Conservation (phyloP, 23 tunicate species). For the Halocynthia aurantium region DNA sequence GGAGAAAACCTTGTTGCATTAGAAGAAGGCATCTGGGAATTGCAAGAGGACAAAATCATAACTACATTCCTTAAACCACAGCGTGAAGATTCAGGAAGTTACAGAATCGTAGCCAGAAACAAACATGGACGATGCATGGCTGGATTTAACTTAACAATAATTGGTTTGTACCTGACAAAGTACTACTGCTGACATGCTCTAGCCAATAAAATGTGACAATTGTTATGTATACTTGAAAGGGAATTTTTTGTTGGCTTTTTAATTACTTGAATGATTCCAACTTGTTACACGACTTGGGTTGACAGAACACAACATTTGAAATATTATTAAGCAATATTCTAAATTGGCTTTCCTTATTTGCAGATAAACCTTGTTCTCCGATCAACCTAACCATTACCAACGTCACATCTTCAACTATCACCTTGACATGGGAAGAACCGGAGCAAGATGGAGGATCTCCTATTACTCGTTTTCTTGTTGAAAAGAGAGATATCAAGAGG, state of each 20-base stretch:
- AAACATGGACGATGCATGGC: conserved; percentile 15
- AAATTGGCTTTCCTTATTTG: not conserved
- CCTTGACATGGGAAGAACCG: conserved; percentile 29
- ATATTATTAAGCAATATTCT: no score
- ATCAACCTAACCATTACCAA: conserved; percentile 14
- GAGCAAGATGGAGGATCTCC: conserved; percentile 34
- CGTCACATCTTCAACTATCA: conserved; percentile 14
- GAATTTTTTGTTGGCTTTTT: no score
- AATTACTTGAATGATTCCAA: no score
- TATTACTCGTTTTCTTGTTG: conserved; percentile 14
- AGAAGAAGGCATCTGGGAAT: not conserved
- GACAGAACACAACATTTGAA: no score
- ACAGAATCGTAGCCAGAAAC: conserved; percentile 20
- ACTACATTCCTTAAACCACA: conserved; percentile 4
- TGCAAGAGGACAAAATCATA: not conserved
- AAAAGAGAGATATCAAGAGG: conserved; percentile 25
- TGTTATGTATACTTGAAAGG: no score
- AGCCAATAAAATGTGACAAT: no score
- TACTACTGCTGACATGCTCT: no score
- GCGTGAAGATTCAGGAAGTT: conserved; percentile 26
- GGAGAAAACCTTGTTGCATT: not conserved
- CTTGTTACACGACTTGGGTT: no score
- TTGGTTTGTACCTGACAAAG: not conserved
- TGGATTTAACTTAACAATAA: conserved; percentile 10
- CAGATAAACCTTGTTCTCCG: conserved; percentile 29